Conservation (phyloP, 2,888 invertebrate genomes). For the Cosmia pyralina region DNA sequence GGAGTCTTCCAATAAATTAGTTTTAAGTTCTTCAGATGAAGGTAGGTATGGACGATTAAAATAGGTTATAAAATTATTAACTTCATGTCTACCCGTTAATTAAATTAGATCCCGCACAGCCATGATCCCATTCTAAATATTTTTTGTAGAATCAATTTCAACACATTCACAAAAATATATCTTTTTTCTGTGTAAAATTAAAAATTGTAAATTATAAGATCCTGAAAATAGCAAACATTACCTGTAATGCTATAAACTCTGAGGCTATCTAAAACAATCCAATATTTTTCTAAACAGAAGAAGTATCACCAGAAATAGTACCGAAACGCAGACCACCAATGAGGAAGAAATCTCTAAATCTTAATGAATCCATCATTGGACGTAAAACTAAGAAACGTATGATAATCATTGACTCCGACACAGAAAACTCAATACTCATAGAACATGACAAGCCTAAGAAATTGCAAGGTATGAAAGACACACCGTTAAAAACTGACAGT, state of each 20-base stretch:
- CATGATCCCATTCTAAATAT: background rate
- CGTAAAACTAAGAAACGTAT: constrained; percentile 82
- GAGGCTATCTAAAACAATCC: background rate
- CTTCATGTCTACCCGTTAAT: too few species aligned
- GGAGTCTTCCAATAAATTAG: constrained; percentile 71
- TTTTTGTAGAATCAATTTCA: background rate
- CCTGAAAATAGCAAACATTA: background rate
- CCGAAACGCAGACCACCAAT: constrained; percentile 74
- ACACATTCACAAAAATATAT: background rate
- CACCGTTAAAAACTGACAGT: constrained; percentile 77
- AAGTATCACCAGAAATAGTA: constrained; percentile 82
- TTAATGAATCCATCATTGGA: constrained; percentile 71
- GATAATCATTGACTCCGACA: constrained; percentile 82
- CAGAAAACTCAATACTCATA: constrained; percentile 83
- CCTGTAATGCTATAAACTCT: background rate
- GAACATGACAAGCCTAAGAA: constrained; percentile 81
- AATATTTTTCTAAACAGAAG: constrained; percentile 58
- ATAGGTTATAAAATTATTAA: background rate
- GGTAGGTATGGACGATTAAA: constrained; percentile 63
- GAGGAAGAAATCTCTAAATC: constrained; percentile 66
- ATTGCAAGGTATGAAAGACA: constrained; percentile 79
- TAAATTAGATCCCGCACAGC: background rate
- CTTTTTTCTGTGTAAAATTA: background rate
- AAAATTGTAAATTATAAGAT: background rate
- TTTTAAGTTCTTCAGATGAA: constrained; percentile 81